Evolutionary conservation across 2,888 invertebrate species (phyloP), one percentile per base, ranked within the genome.

Genomic region (Drosophila koepferae): DNA sequence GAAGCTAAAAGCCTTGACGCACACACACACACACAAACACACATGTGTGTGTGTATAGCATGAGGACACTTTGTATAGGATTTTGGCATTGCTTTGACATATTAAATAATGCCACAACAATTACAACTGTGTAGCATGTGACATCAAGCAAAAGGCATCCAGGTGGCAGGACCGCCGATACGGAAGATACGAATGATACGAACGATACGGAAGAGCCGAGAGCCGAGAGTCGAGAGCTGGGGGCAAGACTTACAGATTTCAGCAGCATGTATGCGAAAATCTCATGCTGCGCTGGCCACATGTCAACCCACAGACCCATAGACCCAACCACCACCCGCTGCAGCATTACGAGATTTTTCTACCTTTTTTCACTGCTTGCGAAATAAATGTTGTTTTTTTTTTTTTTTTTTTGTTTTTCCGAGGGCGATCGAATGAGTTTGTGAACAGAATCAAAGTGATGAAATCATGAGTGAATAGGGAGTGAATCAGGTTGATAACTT

Each of bases 31-130:
- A 41, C 43, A 43, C 23, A 41, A 34, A 58, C 38, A 43, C 36
- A 23, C n/a, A 23, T 0, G 4, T 23, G 23, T 23, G 31, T 41
- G 43, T 49, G 58, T 28, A 63, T 51, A 68, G 70, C 68, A 72
- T 71, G 72, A 28, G 59, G 12, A 64, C 55, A 70, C 70, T 72
- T 81, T 81, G 76, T 86, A 76, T 70, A 62, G 89, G 83, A 88
- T 86, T 86, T 86, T 81, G 77, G 31, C 70, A 73, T 75, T 85
- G 80, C 88, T 85, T 85, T 89, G 89, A 89, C 83, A 83, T 91
- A 89, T 89, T 86, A 82, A 87, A 90, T 90, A 89, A 89, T 91
- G 86, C 85, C 83, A 81, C 83, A 90, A 89, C 86, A 86, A 86
- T 86, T 85, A 91, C 87, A 77, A 75, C 83, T 67, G 77, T 77